These are phyloP conservation scores for Nothocercus nigrocapillus DNA, from an alignment of 2,113 vertebrate species.

Conservation along the genomic window DNA sequence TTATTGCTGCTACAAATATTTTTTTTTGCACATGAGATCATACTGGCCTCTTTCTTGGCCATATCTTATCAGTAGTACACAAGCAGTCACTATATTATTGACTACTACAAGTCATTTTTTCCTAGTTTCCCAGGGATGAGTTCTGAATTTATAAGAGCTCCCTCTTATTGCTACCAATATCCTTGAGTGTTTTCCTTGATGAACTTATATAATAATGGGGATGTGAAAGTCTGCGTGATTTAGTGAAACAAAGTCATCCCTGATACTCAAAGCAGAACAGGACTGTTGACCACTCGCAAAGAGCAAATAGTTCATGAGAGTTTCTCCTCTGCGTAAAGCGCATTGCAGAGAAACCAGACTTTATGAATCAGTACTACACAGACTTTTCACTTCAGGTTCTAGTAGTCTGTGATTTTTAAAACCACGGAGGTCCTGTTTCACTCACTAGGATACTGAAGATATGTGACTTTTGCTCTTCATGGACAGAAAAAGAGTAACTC, in stretches of 20 bases:
- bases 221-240: background rate
- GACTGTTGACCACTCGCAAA: background rate
- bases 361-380: background rate
- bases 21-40: background rate
- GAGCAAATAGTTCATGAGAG: background rate
- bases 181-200: background rate
- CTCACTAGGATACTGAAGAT: background rate
- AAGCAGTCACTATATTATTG: background rate
- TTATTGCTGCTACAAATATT: background rate
- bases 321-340: background rate
- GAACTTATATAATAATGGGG: background rate
- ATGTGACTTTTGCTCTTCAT: background rate
- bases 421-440: background rate
- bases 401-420: background rate
- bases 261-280: background rate
- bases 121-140: background rate
- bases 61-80: background rate
- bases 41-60: background rate
- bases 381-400: background rate
- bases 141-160: background rate
- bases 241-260: background rate
- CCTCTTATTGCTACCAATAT: background rate
- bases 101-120: background rate
- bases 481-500: background rate
- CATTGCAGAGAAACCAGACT: background rate